Evolutionary conservation across 2,113 vertebrate genomes (phyloP).

Genomic region (Callopanchax toddi): DNA sequence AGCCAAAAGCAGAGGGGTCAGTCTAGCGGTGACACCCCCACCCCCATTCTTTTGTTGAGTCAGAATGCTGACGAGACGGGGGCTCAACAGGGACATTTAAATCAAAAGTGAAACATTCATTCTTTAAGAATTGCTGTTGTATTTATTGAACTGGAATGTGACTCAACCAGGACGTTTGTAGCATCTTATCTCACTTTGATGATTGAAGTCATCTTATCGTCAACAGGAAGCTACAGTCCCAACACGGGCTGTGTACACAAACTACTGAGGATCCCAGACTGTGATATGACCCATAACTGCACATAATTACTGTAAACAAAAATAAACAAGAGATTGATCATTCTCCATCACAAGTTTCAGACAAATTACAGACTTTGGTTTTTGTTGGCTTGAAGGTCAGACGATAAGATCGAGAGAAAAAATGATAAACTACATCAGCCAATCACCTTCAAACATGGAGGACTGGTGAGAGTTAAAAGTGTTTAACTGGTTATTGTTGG

Average conservation of each 20-base stretch:
- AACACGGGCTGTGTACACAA: slow-evolving; percentile 64
- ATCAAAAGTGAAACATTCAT: not conserved
- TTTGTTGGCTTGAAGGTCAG: slow-evolving; percentile 12
- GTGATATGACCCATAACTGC: slow-evolving; percentile 72
- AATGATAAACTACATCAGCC: too few species aligned
- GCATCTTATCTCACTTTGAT: slow-evolving; percentile 11
- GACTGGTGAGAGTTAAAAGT: too few species aligned
- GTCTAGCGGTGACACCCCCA: slow-evolving; percentile 51
- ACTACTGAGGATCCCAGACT: slow-evolving; percentile 71
- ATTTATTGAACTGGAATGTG: slow-evolving; percentile 14
- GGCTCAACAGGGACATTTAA: not conserved
- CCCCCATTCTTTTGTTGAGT: slow-evolving; percentile 61
- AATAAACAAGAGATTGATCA: slow-evolving; percentile 58
- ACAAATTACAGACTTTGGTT: slow-evolving; percentile 9
- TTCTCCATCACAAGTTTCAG: slow-evolving; percentile 55
- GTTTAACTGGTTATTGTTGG: too few species aligned
- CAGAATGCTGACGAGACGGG: slow-evolving; percentile 41
- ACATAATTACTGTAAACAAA: slow-evolving; percentile 74
- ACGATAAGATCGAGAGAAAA: too few species aligned
- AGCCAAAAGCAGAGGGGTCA: slow-evolving; percentile 73
- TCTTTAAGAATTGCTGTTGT: not conserved
- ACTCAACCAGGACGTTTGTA: slow-evolving; percentile 3
- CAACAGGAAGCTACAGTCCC: slow-evolving; percentile 76
- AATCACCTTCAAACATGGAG: too few species aligned
- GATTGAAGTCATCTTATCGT: slow-evolving; percentile 69